Percentiles rank a stretch among this genome's conserved stretches.
Conservation (phyloP, 1,140 invertebrate genomes). For the Schlechtendalia chinensis region DNA sequence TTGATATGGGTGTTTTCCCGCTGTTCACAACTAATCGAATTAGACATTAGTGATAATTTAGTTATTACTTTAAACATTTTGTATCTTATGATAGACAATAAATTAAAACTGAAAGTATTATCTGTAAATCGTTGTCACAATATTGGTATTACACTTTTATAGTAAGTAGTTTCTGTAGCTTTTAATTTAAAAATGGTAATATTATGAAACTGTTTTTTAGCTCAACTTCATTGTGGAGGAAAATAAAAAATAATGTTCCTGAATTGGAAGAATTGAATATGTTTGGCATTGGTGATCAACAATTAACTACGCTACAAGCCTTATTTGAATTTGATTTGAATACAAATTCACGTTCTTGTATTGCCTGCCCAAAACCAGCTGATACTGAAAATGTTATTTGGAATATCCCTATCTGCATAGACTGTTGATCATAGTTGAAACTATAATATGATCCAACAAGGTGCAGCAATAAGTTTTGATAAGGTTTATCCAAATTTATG, state of each 20-base stretch:
- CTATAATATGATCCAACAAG: no score
- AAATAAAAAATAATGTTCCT: background rate
- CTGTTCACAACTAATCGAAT: conserved; percentile 72
- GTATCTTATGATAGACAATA: conserved; percentile 60
- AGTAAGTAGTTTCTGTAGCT: conserved; percentile 59
- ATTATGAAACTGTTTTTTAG: conserved; percentile 50
- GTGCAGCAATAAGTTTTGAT: no score
- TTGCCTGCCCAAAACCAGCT: conserved; percentile 15
- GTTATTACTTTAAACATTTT: conserved; percentile 65
- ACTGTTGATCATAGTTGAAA: no score
- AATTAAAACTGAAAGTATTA: conserved; percentile 75
- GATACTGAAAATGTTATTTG: conserved; percentile 14
- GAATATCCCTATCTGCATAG: conserved; percentile 23
- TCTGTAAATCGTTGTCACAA: conserved; percentile 81
- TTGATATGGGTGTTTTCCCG: conserved; percentile 64
- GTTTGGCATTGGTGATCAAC: background rate
- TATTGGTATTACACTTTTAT: conserved; percentile 64
- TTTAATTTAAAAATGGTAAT: background rate
- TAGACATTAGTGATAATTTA: conserved; percentile 85
- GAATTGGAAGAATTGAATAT: background rate
- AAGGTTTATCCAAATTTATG: no score
- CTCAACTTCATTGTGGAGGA: background rate
- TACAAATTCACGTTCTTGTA: background rate
- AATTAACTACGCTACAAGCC: background rate
- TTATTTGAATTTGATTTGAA: background rate